A percentile compares a stretch with the other conserved stretches of the same genome.
Conservation (phyloP, 2,888 invertebrate genomes). For the Apomyelois bistriatella region DNA sequence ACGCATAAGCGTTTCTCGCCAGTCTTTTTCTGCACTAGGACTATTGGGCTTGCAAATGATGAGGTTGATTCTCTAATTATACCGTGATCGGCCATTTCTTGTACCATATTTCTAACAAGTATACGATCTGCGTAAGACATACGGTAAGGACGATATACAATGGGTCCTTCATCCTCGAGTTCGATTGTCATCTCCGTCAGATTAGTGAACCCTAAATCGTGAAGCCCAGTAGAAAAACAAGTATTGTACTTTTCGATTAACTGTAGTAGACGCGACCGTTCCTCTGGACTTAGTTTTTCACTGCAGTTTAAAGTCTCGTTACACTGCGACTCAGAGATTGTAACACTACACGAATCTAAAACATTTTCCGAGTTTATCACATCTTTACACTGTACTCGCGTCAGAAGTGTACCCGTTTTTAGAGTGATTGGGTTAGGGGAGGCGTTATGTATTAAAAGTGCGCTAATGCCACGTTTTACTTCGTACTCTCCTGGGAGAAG, state of each 20-base stretch:
- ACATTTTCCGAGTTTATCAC: too few species aligned
- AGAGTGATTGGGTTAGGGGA: neutral
- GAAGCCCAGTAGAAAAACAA: slow-evolving; percentile 19
- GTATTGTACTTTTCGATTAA: neutral
- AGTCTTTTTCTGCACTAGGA: neutral
- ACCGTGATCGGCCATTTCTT: slow-evolving; percentile 11
- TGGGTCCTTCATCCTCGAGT: slow-evolving; percentile 18
- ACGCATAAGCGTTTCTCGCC: slow-evolving; percentile 16
- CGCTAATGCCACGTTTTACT: neutral
- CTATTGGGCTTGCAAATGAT: slow-evolving; percentile 15
- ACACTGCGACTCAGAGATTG: too few species aligned
- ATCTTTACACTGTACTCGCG: too few species aligned
- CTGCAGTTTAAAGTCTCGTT: neutral
- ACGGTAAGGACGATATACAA: slow-evolving; percentile 27
- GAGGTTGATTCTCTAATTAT: slow-evolving; percentile 13
- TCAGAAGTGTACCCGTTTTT: neutral
- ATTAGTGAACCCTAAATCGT: slow-evolving; percentile 22
- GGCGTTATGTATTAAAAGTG: slow-evolving; percentile 1
- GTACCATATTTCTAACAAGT: slow-evolving; percentile 21
- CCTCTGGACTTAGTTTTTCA: neutral
- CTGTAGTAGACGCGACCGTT: too few species aligned
- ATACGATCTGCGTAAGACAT: slow-evolving; percentile 15
- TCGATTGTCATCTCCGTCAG: slow-evolving; percentile 22
- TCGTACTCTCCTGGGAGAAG: too few species aligned
- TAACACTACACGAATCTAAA: too few species aligned